Evolutionary conservation across 2,888 invertebrate species (phyloP), one percentile per base, ranked within the genome.

Genomic region (Tridacna crocea): DNA sequence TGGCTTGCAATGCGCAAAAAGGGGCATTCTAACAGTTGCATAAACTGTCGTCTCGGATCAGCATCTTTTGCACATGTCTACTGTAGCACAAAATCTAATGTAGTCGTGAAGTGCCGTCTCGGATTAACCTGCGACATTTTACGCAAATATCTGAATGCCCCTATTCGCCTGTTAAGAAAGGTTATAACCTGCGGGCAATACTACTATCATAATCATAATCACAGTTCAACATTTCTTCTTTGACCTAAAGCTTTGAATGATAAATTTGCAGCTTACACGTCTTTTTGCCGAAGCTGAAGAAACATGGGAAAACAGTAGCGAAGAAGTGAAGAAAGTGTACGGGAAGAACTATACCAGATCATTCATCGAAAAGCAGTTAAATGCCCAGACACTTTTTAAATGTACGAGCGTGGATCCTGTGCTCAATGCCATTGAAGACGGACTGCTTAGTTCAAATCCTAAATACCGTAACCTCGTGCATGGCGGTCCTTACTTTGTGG

Each of bases 261-360:
- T 55, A 55, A 46, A 22, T 63, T 47, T 58, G 10, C 77, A 77
- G 77, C 22, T 70, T 46, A 51, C 24, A 47, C 36, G 70, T 12
- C 22, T 70, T 17, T 72, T 61, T n/a, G 10, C 22, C 4, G 77
- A 77, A 27, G 70, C 70, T 15, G 77, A 77, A 13, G 26, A 24
- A 26, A 58, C 61, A 19, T 77, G 77, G 77, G 26, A 72, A 10
- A 72, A 46, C 19, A 47, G 46, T 26, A 36, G 51, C 19, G 27
- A 60, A 15, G 70, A 58, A 12, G 72, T 77, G 11, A 77, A 72
- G 58, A 36, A 70, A 11, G 48, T 70, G 11, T 77, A 77, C 61
- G 60, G 70, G 1, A 77, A 72, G 27, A 27, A 58, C n/a, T 77
- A 77, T 27, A 77, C 70, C 36, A 19, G 27, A 26, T 26, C n/a